Conservation (phyloP, 2,888 invertebrate genomes). For the Prenolepis imparis region DNA sequence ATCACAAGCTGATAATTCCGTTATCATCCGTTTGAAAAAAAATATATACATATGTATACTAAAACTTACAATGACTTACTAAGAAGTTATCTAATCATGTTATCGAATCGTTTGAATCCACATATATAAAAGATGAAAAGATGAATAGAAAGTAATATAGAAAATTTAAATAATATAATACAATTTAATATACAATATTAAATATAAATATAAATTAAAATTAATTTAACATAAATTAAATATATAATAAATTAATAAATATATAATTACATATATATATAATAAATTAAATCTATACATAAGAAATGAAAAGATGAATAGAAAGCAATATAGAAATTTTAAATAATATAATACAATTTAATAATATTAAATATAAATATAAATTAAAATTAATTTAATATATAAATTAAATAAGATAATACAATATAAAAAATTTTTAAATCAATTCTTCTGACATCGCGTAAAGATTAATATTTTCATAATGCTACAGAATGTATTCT, state of each 20-base stretch:
- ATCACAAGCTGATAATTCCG: not conserved
- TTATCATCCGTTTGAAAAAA: not conserved
- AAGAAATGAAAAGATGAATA: not conserved
- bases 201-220: too few relatives aligned
- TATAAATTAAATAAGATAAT: too few relatives aligned
- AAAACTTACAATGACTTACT: not conserved
- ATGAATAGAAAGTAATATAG: not conserved
- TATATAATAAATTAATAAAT: too few relatives aligned
- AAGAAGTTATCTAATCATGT: not conserved
- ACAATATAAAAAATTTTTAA: not conserved
- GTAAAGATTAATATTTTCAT: not conserved
- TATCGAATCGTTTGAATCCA: not conserved
- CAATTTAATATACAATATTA: too few relatives aligned
- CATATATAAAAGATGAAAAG: not conserved
- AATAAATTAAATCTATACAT: too few relatives aligned
- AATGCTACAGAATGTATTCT: not conserved
- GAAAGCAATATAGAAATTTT: not conserved
- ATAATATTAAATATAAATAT: too few relatives aligned
- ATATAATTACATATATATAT: too few relatives aligned
- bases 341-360: too few relatives aligned
- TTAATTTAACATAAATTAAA: too few relatives aligned
- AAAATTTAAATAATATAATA: not conserved
- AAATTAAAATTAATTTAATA: too few relatives aligned
- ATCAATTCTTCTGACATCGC: not conserved
- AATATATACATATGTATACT: not conserved